These are phyloP conservation scores for Eidolon helvum DNA, from an alignment of 2,113 vertebrate genomes.

Conservation along the genomic window DNA sequence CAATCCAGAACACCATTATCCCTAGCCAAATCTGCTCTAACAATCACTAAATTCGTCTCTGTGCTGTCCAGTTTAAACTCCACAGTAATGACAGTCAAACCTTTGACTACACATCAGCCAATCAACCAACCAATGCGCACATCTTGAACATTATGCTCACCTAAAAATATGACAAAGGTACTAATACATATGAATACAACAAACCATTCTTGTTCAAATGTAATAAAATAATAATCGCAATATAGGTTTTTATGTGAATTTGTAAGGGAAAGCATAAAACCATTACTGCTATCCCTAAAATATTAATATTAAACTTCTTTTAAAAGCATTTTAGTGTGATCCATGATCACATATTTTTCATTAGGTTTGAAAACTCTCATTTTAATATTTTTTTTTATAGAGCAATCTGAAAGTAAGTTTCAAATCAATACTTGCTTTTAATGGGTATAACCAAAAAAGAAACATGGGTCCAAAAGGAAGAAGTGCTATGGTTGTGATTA, in stretches of 20 bases:
- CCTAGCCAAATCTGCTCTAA: neutral
- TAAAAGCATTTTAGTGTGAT: conserved; percentile 6
- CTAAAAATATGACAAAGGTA: neutral
- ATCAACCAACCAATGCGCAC: neutral
- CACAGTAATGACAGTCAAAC: neutral
- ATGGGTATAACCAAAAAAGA: neutral
- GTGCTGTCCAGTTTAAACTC: neutral
- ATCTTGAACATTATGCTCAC: neutral
- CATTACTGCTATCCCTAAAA: neutral
- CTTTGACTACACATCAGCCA: neutral
- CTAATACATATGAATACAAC: neutral
- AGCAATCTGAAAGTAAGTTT: neutral
- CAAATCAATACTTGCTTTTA: conserved; percentile 9
- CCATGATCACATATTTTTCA: neutral
- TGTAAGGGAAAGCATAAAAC: neutral
- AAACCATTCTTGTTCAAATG: conserved; percentile 32
- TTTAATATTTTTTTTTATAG: neutral
- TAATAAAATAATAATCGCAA: conserved; percentile 9
- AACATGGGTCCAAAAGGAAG: neutral
- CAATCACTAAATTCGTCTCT: neutral
- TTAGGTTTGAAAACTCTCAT: conserved; percentile 3
- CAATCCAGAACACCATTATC: neutral
- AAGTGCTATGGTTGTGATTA: neutral
- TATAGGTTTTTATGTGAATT: neutral
- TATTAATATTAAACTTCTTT: neutral